Conservation (phyloP, 2,113 vertebrate species). For the Corapipo altera region DNA sequence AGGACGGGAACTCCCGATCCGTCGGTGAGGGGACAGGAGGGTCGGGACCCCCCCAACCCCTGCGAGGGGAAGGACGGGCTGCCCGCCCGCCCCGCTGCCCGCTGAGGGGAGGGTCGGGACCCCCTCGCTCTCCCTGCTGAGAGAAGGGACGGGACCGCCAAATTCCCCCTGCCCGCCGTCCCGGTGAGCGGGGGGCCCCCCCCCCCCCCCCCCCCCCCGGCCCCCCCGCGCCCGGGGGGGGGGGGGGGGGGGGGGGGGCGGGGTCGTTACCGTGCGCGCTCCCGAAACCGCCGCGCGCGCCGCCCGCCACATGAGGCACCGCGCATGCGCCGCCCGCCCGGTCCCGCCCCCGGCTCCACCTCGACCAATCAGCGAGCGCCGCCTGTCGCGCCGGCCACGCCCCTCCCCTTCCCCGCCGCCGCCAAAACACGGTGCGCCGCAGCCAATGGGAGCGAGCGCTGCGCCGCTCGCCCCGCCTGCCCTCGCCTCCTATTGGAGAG, state of each 20-base stretch:
- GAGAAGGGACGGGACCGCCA: neutral
- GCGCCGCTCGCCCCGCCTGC: fast-evolving
- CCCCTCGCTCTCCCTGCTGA: too few species aligned
- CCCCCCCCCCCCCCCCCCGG: neutral
- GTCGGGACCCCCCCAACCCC: too few species aligned
- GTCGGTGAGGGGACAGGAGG: too few species aligned
- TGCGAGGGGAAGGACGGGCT: too few species aligned
- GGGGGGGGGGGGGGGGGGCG: fast-evolving
- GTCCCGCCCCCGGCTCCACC: neutral
- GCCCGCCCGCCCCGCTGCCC: too few species aligned
- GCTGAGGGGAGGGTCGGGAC: too few species aligned
- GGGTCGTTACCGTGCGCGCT: neutral
- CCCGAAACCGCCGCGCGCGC: neutral
- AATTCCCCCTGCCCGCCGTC: too few species aligned
- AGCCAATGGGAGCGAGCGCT: neutral
- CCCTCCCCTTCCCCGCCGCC: neutral
- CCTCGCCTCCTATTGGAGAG: fast-evolving
- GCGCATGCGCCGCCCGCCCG: neutral
- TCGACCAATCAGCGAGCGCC: neutral
- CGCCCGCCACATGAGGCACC: neutral
- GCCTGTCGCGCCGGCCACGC: neutral
- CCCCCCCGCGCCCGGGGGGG: neutral
- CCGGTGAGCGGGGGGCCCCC: neutral
- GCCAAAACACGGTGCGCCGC: neutral
- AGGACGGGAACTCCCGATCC: too few species aligned